Evolutionary conservation across 2,113 vertebrate genomes (phyloP), one percentile per base, ranked within the genome.

Genomic region (Ellobius talpinus): DNA sequence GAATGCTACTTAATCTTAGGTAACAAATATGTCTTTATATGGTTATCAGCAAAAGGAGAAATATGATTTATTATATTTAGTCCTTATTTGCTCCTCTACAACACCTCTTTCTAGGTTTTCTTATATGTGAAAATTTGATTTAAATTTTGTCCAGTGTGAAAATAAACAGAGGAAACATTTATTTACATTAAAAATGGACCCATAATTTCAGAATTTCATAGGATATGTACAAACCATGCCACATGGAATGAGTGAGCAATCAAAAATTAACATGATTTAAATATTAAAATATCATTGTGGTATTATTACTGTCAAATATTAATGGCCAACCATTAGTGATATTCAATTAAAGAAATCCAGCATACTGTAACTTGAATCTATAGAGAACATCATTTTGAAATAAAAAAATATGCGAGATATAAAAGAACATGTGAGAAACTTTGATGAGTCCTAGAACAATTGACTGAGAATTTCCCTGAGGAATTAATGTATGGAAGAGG

Each of bases 281-380:
- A n/a, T n/a, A n/a, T n/a, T n/a, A n/a, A n/a, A n/a, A n/a, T n/a
- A 31, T 39, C 0, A 81, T 63, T 47, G 68, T n/a, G 39, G 87
- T 45, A 72, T 31, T n/a, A 65, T 76, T 81, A 58, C 36, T 93
- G 7, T 82, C 70, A 12, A 77, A 63, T 65, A 42, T 84, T 93
- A 90, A 78, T 61, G 4, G 1, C 45, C 29, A 29, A 19, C 12
- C 12, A 5, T 52, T 0, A 2, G 12, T 19, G 4, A 76, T 6
- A 0, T 7, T 4, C 26, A 81, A 61, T 61, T 66, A 23, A n/a
- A 23, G 70, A 3, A 42, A 26, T 0, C 12, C 5, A 1, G 0
- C 65, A 36, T 36, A 31, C 7, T 29, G 1, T 45, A 4, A 50
- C 45, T 2, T 39, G 23, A 24, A 65, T 79, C 84, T 96, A 36